These are phyloP conservation scores for Lasioglossum calceatum DNA, from an alignment of 2,888 invertebrate species.

Conservation along the genomic window DNA sequence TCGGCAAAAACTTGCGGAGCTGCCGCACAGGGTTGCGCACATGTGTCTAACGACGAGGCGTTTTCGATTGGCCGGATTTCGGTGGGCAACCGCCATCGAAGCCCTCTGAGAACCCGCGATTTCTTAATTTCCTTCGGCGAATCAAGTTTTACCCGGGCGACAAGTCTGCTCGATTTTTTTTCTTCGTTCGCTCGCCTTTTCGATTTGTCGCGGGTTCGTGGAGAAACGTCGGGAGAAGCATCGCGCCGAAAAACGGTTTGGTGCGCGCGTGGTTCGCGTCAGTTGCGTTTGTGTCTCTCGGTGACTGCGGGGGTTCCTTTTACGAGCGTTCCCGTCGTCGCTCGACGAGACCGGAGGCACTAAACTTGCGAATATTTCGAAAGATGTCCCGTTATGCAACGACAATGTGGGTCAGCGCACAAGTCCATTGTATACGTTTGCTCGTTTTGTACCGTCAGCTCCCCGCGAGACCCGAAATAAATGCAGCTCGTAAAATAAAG, in stretches of 20 bases:
- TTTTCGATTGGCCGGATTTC: not conserved
- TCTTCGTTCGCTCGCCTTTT: not conserved
- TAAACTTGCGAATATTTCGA: constrained; percentile 78
- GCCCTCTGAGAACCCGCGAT: not conserved
- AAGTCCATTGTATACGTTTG: constrained; percentile 55
- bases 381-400: constrained; percentile 78
- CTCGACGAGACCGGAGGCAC: constrained; percentile 65
- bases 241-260: constrained; percentile 19
- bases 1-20: not conserved
- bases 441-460: constrained; percentile 63
- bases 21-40: not conserved
- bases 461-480: constrained; percentile 75
- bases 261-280: constrained; percentile 43
- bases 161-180: not conserved
- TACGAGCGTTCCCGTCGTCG: constrained; percentile 68
- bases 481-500: constrained; percentile 79
- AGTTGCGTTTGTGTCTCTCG: constrained; percentile 61
- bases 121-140: not conserved
- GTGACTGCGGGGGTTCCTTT: constrained; percentile 68
- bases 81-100: not conserved
- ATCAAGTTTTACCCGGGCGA: not conserved
- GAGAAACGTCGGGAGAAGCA: not conserved
- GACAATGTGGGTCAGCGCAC: constrained; percentile 79
- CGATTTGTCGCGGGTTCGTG: not conserved
- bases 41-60: not conserved